A percentile compares a stretch with the other conserved stretches of the same genome.
phyloP scores from a whole-genome alignment of 2,888 invertebrate genomes.

The Eupelmus urozonus region DNA sequence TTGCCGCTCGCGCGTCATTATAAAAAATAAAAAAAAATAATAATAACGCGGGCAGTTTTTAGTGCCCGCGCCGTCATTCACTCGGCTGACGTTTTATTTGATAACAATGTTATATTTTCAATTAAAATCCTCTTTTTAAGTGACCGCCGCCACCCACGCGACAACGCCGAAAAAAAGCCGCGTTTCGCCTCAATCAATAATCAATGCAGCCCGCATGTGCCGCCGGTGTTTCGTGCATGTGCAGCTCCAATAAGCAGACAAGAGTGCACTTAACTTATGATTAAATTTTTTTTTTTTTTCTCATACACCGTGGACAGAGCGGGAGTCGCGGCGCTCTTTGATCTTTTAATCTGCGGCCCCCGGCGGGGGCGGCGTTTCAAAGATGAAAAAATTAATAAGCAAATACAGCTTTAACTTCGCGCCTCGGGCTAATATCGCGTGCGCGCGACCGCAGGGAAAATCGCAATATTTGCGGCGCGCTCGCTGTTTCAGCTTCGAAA shows the following conservation, averaged over 20 bases:
- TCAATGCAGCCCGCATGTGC: conserved; percentile 7
- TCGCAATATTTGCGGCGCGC: conserved; percentile 31
- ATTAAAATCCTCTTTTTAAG: too few species aligned
- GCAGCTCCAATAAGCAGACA: conserved; percentile 31
- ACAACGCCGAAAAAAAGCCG: conserved; percentile 7
- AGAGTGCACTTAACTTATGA: conserved; percentile 52
- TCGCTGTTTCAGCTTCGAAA: conserved; percentile 35
- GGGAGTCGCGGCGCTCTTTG: conserved; percentile 27
- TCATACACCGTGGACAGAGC: not conserved
- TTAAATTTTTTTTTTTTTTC: conserved; percentile 47
- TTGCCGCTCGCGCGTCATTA: too few species aligned
- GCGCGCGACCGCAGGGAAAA: conserved; percentile 27
- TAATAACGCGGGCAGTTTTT: too few species aligned
- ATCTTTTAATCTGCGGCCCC: conserved; percentile 47
- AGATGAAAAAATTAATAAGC: conserved; percentile 56
- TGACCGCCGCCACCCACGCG: too few species aligned
- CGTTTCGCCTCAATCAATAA: conserved; percentile 22
- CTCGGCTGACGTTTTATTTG: too few species aligned
- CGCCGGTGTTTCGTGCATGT: not conserved
- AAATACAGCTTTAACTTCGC: conserved; percentile 31
- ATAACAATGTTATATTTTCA: too few species aligned
- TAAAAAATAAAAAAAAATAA: too few species aligned
- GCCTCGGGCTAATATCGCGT: conserved; percentile 45
- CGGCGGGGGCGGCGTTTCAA: conserved; percentile 5
- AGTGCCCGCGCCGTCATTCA: too few species aligned